phyloP scores from a whole-genome alignment of 2,797 vertebrate genomes.

The Phalloptychus januarius region DNA sequence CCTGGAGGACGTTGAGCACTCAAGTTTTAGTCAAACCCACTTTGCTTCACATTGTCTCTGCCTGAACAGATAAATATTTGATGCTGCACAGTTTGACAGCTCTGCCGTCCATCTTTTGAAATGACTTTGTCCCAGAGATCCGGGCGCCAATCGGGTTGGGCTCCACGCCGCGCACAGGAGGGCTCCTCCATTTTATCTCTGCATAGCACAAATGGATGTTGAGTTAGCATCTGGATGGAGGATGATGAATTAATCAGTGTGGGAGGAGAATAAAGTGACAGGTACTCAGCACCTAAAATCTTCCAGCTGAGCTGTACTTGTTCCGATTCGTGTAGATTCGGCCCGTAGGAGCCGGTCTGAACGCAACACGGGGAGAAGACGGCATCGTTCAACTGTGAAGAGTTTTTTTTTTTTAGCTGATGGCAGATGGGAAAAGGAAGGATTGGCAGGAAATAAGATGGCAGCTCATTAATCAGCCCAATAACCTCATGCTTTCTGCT shows the following conservation, averaged over 20 bases:
- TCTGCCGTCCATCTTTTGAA: slow-evolving; percentile 34
- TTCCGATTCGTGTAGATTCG: not conserved
- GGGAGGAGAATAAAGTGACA: slow-evolving; percentile 1
- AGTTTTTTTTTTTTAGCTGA: not conserved
- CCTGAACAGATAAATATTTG: slow-evolving; percentile 36
- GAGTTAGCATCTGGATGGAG: slow-evolving; percentile 9
- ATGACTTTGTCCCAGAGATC: slow-evolving; percentile 11
- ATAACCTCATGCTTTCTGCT: slow-evolving; percentile 11
- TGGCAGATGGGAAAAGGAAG: slow-evolving; percentile 27
- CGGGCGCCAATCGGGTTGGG: not conserved
- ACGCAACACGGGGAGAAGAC: not conserved
- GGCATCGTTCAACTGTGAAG: not conserved
- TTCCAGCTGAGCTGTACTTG: slow-evolving; percentile 7
- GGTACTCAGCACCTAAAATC: not conserved
- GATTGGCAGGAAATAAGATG: slow-evolving; percentile 20
- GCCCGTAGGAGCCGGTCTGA: slow-evolving; percentile 1
- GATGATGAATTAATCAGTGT: slow-evolving; percentile 1
- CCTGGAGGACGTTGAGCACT: slow-evolving; percentile 2
- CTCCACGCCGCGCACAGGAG: slow-evolving; percentile 6
- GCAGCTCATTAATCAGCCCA: slow-evolving; percentile 18
- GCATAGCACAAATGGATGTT: slow-evolving; percentile 7
- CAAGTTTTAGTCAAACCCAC: slow-evolving; percentile 7
- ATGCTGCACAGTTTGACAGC: slow-evolving; percentile 25
- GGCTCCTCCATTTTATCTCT: slow-evolving; percentile 13
- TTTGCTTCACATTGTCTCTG: slow-evolving; percentile 18